Base-by-base conservation (phyloP, 1,140 invertebrate species). In the Drosophila sproati region DNA sequence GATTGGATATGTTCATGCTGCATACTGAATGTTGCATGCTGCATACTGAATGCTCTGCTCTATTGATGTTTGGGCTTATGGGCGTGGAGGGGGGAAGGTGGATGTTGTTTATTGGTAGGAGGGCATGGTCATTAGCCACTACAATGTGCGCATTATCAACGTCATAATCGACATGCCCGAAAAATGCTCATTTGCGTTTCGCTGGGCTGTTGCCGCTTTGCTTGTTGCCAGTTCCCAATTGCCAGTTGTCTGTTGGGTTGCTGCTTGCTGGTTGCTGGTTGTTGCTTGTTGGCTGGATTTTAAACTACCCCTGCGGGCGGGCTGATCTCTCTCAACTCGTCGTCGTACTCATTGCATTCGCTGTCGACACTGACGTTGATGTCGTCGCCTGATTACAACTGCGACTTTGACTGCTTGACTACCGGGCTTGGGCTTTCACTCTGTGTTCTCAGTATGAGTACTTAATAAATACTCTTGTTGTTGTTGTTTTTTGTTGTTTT, bases 321-420 rank as follows among this genome's bases (percentile, higher is more conserved):
- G 72, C 71, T 71, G 73, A 80, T 81, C 75, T 67, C 73, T 56
- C 73, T 56, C 67, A 63, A 50, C 57, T 71, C 8, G 4, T 43
- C 39, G 39, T n/a, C 55, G 73, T 72, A 50, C 57, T 71, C 8
- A n/a, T 43, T n/a, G 39, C 4, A 50, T 68, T 72, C 37, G 45
- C 34, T 34, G 57, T 39, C 43, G 20, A 34, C 32, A 29, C 34
- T 57, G 7, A 48, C 55, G 48, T 69, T 50, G 59, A 45, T 50
- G 71, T 63, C 45, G 45, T 56, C 57, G 71, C 71, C 78, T 72
- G 77, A 77, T 77, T 85, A 68, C 77, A 55, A 70, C 43, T 69
- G 54, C 31, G 59, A 71, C 41, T 59, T 54, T 55, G 48, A 57
- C 72, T 80, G 77, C 81, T 85, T 85, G 82, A 73, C 81, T 74